Percentiles rank a stretch among this genome's conserved stretches.
These are phyloP conservation scores for Odontomyia ornata DNA, from an alignment of 2,888 invertebrate genomes.

Conservation along the genomic window DNA sequence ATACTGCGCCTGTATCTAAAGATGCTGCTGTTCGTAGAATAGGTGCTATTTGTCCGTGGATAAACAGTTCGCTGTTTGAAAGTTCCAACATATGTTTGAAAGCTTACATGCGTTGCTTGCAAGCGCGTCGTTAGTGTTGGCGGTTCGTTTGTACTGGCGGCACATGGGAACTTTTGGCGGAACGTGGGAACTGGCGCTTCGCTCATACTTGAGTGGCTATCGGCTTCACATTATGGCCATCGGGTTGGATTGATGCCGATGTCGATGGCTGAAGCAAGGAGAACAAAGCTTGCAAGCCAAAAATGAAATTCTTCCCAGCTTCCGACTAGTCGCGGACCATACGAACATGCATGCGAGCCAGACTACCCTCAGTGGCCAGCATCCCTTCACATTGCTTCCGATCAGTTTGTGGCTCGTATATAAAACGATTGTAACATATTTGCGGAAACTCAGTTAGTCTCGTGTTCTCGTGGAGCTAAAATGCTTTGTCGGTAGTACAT, in stretches of 20 bases:
- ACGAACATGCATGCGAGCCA: constrained; percentile 9
- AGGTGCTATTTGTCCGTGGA: not conserved
- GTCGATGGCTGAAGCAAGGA: not conserved
- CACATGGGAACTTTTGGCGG: constrained; percentile 9
- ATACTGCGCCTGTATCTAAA: constrained; percentile 1
- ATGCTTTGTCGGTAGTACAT: constrained; percentile 20
- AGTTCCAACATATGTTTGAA: constrained; percentile 17
- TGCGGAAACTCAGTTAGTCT: constrained; percentile 47
- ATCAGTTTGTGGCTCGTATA: constrained; percentile 34
- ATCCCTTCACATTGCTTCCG: constrained; percentile 33
- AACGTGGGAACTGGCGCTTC: constrained; percentile 18
- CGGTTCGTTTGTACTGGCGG: not conserved
- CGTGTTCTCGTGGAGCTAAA: constrained; percentile 43
- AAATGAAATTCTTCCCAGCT: constrained; percentile 17
- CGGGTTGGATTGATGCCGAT: not conserved
- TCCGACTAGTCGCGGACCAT: constrained; percentile 34
- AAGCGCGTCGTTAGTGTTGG: not conserved
- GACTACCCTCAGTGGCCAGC: not conserved
- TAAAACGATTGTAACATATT: constrained; percentile 47
- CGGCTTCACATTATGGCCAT: not conserved
- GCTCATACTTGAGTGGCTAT: not conserved
- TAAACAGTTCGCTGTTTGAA: constrained; percentile 9
- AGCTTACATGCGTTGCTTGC: not conserved
- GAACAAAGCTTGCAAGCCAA: not conserved
- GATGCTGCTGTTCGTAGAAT: not conserved